phyloP scores from a whole-genome alignment of 2,888 invertebrate species.

The Sericinus montela region DNA sequence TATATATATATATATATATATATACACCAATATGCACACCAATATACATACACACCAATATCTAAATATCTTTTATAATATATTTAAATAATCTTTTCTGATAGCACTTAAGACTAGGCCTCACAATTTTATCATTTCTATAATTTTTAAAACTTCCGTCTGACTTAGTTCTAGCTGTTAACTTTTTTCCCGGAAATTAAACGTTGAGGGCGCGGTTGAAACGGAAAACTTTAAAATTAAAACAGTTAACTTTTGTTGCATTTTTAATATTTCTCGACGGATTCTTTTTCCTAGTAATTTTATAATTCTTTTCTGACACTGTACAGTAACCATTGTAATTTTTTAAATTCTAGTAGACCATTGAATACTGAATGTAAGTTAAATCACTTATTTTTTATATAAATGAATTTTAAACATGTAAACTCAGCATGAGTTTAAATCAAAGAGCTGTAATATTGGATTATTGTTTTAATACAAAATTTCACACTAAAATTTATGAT shows the following conservation, averaged over 20 bases:
- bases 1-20: too few species aligned
- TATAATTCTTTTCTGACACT: conserved; percentile 2
- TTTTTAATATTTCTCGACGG: conserved; percentile 48
- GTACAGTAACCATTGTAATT: too few species aligned
- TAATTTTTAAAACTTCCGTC: conserved; percentile 42
- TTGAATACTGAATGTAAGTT: too few species aligned
- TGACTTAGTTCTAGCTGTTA: conserved; percentile 58
- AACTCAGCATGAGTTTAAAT: too few species aligned
- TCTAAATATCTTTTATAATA: too few species aligned
- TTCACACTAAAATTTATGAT: background rate
- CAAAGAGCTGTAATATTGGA: too few species aligned
- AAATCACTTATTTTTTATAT: too few species aligned
- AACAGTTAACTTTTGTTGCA: conserved; percentile 57
- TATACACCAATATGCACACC: too few species aligned
- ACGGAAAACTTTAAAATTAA: conserved; percentile 66
- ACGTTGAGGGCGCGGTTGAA: conserved; percentile 54
- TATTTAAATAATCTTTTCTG: conserved; percentile 30
- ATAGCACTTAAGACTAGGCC: conserved; percentile 32
- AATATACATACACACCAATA: too few species aligned
- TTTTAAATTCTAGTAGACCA: too few species aligned
- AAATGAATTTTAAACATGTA: too few species aligned
- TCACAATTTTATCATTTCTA: conserved; percentile 31
- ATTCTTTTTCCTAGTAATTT: conserved; percentile 38
- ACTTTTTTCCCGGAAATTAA: conserved; percentile 68
- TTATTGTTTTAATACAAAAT: too few species aligned